These are phyloP conservation scores for Coenobita brevimanus DNA, from an alignment of 1,140 invertebrate genomes.

Conservation along the genomic window DNA sequence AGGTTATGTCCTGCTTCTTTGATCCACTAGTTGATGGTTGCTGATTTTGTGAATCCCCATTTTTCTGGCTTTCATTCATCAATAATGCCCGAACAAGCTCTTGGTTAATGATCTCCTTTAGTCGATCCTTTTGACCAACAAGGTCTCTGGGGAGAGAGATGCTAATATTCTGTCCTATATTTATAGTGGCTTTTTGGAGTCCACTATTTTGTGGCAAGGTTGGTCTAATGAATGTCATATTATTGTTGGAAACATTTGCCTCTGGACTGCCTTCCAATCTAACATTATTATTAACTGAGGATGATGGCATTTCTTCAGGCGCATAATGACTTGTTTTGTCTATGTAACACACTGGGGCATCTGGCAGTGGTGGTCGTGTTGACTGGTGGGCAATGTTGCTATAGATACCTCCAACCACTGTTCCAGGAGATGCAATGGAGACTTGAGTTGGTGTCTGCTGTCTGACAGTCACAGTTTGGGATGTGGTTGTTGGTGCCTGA, in stretches of 20 bases:
- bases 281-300: not conserved
- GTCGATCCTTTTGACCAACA: constrained; percentile 60
- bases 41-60: not conserved
- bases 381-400: not conserved
- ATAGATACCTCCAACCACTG: constrained; percentile 29
- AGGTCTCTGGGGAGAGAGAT: constrained; percentile 64
- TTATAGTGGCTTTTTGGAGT: constrained; percentile 54
- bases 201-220: not conserved
- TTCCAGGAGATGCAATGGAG: constrained; percentile 9
- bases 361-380: constrained; percentile 17
- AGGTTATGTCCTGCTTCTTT: not conserved
- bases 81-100: constrained; percentile 64
- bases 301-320: not conserved
- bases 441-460: constrained; percentile 24
- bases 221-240: constrained; percentile 4
- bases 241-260: not conserved
- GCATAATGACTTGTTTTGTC: constrained; percentile 23
- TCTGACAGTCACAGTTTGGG: constrained; percentile 35
- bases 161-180: constrained; percentile 65
- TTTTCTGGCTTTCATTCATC: constrained; percentile 62
- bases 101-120: constrained; percentile 66
- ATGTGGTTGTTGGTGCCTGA: constrained; percentile 33
- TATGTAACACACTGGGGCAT: constrained; percentile 27
- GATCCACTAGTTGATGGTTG: constrained; percentile 43
- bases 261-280: constrained; percentile 20